Percentiles rank a stretch among this genome's conserved stretches.
Conservation (phyloP, 2,113 vertebrate species). For the Grallaria varia region DNA sequence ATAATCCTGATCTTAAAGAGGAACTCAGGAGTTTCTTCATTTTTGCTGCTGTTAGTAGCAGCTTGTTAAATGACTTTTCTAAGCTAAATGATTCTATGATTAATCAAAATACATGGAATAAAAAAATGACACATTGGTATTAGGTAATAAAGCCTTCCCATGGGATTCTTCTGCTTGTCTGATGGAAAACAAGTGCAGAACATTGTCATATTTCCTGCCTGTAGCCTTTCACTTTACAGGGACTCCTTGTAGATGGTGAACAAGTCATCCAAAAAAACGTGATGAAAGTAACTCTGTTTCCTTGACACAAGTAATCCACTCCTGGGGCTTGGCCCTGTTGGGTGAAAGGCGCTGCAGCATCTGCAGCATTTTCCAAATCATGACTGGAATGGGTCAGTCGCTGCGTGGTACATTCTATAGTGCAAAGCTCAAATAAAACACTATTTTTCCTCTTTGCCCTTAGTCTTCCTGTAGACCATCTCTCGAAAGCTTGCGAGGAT, state of each 20-base stretch:
- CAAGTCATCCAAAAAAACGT: neutral
- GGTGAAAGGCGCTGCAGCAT: slow-evolving; percentile 53
- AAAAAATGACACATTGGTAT: neutral
- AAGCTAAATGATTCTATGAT: neutral
- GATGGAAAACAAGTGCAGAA: accelerated
- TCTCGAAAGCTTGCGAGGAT: slow-evolving; percentile 96
- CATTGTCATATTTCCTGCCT: too few species aligned
- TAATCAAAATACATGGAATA: neutral
- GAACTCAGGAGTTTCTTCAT: neutral
- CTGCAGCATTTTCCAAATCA: slow-evolving; percentile 3
- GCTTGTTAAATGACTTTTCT: neutral
- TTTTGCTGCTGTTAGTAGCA: neutral
- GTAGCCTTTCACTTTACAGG: neutral
- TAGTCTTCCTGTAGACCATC: slow-evolving; percentile 98
- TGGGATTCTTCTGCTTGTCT: neutral
- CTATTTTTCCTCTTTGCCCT: slow-evolving; percentile 95
- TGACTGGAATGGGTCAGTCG: neutral
- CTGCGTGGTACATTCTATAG: neutral
- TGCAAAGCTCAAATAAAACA: neutral
- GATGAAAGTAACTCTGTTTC: neutral
- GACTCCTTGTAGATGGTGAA: neutral
- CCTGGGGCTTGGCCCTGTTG: neutral
- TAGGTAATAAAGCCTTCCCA: neutral
- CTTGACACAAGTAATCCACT: neutral
- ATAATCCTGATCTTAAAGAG: neutral